Evolutionary conservation across 2,888 invertebrate species (phyloP), one percentile per base, ranked within the genome.

Genomic region (Xestoiulus laeticollis): DNA sequence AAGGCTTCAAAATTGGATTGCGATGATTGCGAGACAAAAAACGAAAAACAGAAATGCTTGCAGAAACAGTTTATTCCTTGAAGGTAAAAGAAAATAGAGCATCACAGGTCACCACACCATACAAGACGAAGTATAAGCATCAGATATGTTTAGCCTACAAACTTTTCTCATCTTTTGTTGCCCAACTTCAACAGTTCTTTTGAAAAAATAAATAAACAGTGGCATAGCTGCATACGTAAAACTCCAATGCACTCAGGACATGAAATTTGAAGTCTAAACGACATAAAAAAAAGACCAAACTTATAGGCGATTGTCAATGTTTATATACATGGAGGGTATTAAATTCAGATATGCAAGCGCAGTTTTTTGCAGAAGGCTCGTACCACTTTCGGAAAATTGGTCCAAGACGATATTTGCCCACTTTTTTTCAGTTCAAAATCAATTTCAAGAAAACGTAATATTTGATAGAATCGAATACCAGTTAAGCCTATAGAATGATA

Each of bases 1-100:
- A 68, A 68, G 26, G 68, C 68, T 68, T 68, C 8, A 68, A 68
- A 68, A 68, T 68, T 68, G 68, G 68, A 68, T 22, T 26, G 68
- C 68, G 68, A 26, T 22, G 68, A 22, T 26, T 68, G 68, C 10
- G 12, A 22, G 48, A 48, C 12, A 68, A 19, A 68, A 68, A 59
- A 59, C 53, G 5, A 6, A 59, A 48, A 59, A 68, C 2, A 10
- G 26, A 26, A 68, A 68, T 68, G 68, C 26, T 68, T 12, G 26
- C 6, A 8, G 26, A 68, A 68, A 68, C n/a, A 38, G 38, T 48
- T 48, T 48, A 6, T 48, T 48, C 19, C 3, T 48, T 48, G 48
- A 6, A 48, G 48, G 48, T 48, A 16, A n/a, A 16, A 59, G 8
- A n/a, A 59, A 59, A 48, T 14, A 12, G 8, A n/a, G 26, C 68